These are phyloP conservation scores for Quadriops clusia DNA, from an alignment of 2,888 invertebrate species.

Conservation along the genomic window DNA sequence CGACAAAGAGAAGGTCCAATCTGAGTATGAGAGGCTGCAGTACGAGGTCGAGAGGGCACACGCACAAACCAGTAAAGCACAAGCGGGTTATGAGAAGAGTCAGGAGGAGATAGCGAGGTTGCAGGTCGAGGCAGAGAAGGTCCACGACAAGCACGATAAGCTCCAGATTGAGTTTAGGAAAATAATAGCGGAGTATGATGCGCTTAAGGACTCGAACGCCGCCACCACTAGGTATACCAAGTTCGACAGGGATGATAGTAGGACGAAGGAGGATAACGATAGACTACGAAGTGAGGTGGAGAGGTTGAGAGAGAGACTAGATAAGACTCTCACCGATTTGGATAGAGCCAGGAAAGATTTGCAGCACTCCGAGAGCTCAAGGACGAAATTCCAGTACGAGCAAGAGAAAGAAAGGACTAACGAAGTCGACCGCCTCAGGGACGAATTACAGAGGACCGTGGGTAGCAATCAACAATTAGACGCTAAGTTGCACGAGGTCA, in stretches of 20 bases:
- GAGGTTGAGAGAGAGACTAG: conserved; percentile 64
- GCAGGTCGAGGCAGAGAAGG: conserved; percentile 78
- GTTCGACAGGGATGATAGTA: conserved; percentile 56
- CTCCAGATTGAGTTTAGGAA: conserved; percentile 70
- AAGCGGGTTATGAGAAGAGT: conserved; percentile 74
- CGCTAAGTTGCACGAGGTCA: conserved; percentile 64
- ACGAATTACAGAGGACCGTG: conserved; percentile 58
- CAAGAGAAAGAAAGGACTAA: conserved; percentile 50
- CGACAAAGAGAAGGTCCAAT: conserved; percentile 75
- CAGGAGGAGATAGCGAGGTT: conserved; percentile 82
- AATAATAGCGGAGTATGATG: conserved; percentile 67
- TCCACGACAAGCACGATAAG: conserved; percentile 84
- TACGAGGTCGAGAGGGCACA: conserved; percentile 81
- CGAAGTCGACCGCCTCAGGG: conserved; percentile 61
- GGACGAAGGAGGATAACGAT: conserved; percentile 64
- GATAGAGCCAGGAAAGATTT: conserved; percentile 66
- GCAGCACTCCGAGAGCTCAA: conserved; percentile 62
- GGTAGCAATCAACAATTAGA: conserved; percentile 58
- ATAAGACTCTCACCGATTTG: conserved; percentile 69
- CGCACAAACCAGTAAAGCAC: conserved; percentile 74
- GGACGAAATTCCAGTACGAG: conserved; percentile 69
- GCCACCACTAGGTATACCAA: conserved; percentile 59
- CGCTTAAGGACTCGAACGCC: conserved; percentile 67
- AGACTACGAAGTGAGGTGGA: conserved; percentile 70
- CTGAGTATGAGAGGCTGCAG: conserved; percentile 72